Percentiles rank a stretch among this genome's conserved stretches.
Evolutionary conservation across 2,888 invertebrate genomes (phyloP).

Genomic region (Piscicola geometra): DNA sequence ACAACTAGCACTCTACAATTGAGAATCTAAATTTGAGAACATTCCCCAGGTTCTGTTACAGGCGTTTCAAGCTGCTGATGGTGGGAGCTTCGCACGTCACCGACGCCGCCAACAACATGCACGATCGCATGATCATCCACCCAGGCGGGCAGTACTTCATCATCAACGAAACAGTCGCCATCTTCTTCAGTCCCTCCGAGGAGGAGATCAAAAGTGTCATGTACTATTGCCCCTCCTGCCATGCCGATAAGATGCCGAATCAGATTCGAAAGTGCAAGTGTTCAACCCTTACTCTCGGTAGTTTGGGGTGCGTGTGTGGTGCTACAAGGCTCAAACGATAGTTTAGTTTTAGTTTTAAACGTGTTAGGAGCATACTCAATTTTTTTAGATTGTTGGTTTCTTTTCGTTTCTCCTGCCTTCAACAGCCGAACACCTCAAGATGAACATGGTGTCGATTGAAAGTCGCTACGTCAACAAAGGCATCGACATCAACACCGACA

Average conservation of each 20-base stretch:
- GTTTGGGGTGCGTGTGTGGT: too few relatives aligned
- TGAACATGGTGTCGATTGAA: too few relatives aligned
- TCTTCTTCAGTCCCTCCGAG: constrained; percentile 28
- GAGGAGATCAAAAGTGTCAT: constrained; percentile 7
- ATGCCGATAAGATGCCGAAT: background rate
- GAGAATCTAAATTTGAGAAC: background rate
- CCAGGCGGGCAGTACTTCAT: constrained; percentile 16
- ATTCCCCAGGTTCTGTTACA: constrained; percentile 21
- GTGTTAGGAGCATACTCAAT: too few relatives aligned
- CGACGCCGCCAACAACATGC: constrained; percentile 8
- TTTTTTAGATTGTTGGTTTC: too few relatives aligned
- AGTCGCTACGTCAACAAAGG: too few relatives aligned
- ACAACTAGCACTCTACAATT: too few relatives aligned
- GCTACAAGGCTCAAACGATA: too few relatives aligned
- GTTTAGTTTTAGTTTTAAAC: too few relatives aligned
- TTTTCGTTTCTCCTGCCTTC: too few relatives aligned
- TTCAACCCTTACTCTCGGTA: background rate
- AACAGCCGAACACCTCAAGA: too few relatives aligned
- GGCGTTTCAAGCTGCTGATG: constrained; percentile 7
- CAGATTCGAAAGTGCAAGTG: constrained; percentile 11
- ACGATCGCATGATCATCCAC: constrained; percentile 16
- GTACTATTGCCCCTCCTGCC: constrained; percentile 26
- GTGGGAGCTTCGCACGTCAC: constrained; percentile 12
- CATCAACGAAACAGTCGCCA: constrained; percentile 1
- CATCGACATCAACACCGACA: too few relatives aligned